Base-by-base conservation (phyloP, 92 coral and sea anemone species). In the Scolanthus callimorphus region DNA sequence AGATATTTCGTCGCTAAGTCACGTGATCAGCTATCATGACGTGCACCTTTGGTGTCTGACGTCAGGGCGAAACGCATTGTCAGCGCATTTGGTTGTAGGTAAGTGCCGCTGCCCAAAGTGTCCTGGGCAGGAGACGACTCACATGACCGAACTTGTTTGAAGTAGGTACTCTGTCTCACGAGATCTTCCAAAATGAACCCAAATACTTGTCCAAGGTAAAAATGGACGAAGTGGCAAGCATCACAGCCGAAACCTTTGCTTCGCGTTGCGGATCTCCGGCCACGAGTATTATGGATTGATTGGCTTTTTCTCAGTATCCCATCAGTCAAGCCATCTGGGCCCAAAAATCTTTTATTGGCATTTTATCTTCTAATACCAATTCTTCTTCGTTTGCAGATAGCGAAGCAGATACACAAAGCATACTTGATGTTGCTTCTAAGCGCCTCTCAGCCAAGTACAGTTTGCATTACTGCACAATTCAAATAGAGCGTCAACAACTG, bases 81-180 rank as follows among this genome's bases (percentile, higher is more conserved):
- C 89, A 13, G 95, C 95, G 24, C 95, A 86, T 17, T 55, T 86
- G 15, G 80, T 86, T 45, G 69, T 77, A 51, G 95, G 95, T 86
- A 72, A 27, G 89, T 73, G 17, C 17, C 10, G n/a, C 0, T 6
- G 6, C 6, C 15, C 41, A 34, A 6, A 15, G 8, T 6, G 15
- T 6, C 8, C 15, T 34, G 15, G 41, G 15, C 6, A 15, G 41
- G 8, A 34, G 15, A 6, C 6, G 41, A 34, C 6, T 34, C 6
- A 15, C 6, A 34, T 34, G 8, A 34, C 8, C 8, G 41, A 34
- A 34, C 15, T 6, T 6, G 41, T 34, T 6, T 6, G 15, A 6
- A 34, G 41, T 6, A 6, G 41, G 41, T 34, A 34, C 15, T 34
- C 41, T 34, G 15, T 6, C 41, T 15, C 41, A 15, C 41, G 8